Evolutionary conservation across 37 sponge, comb jelly and placozoan genomes (phyloP), one percentile per base, ranked within the genome.

Genomic region (Cladorhizidae sp.): DNA sequence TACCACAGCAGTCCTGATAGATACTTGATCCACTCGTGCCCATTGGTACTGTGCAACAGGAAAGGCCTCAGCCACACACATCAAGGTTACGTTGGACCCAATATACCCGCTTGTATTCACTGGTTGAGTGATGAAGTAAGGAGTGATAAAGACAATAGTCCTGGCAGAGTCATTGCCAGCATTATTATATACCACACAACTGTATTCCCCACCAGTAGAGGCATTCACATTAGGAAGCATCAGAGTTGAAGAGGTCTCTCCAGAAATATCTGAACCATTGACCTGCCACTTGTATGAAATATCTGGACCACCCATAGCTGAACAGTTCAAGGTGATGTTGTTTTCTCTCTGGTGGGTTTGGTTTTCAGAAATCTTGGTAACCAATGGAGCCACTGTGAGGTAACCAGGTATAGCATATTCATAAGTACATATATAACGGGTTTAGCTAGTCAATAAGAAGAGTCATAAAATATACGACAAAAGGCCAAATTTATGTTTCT

Each of bases 191-290:
- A 81, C 93, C 15, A 74, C 72, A 73, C 93, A 92, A 6, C 37
- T 77, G 73, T 92, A 92, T 36, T 40, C 68, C 15, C 90, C 93
- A n/a, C 90, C 89, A 73, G 70, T 75, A 29, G 69, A 40, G 33
- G 91, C 84, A 83, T 50, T 79, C 12, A 67, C 54, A 2, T 17
- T 55, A n/a, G 64, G 50, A 9, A 84, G 40, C 12, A 25, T 54
- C 38, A 84, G 70, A 0, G 37, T 61, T 1, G 70, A 0, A 57
- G 59, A n/a, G 22, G 18, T 78, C 58, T 75, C 71, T 23, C 38
- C 52, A 0, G 25, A 1, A 21, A 80, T 26, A 35, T 76, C 67
- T 45, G 39, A 68, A 31, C 86, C 86, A 40, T 65, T 25, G 12
- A 32, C 36, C 37, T 57, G 26, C 93, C 93, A 92, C 58, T 74